Evolutionary conservation across 2,797 vertebrate genomes (phyloP).

Genomic region (Eulemur mongoz): DNA sequence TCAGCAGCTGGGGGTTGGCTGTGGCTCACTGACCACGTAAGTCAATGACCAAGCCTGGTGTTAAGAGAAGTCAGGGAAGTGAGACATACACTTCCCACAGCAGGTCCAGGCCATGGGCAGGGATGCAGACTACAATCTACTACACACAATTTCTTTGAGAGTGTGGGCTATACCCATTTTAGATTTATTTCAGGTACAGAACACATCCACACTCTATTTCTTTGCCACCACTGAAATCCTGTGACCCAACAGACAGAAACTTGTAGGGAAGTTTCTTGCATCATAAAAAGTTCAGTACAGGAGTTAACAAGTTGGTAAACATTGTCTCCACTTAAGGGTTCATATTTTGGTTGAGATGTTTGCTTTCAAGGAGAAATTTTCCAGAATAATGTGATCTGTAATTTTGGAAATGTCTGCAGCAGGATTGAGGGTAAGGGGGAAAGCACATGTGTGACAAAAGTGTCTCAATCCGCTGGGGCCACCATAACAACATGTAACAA

Average conservation of each 20-base stretch:
- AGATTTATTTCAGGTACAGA: background rate
- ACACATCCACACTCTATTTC: background rate
- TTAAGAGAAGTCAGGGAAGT: background rate
- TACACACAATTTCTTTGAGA: background rate
- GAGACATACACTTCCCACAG: background rate
- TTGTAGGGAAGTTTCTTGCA: background rate
- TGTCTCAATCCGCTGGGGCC: background rate
- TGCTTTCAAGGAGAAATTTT: background rate
- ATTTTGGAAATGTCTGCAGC: background rate
- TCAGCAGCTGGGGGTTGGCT: background rate
- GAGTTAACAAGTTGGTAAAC: background rate
- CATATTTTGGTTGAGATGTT: background rate
- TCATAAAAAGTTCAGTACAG: background rate
- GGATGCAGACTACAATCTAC: background rate
- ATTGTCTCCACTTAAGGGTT: background rate
- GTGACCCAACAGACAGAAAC: background rate
- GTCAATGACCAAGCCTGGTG: background rate
- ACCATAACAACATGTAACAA: background rate
- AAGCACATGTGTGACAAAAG: background rate
- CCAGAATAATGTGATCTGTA: background rate
- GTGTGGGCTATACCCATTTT: background rate
- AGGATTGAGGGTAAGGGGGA: background rate
- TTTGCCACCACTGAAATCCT: background rate
- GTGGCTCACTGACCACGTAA: background rate
- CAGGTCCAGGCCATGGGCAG: background rate